A percentile compares a stretch with the other conserved stretches of the same genome.
Conservation (phyloP, 2,113 vertebrate species). For the Clarias gariepinus region DNA sequence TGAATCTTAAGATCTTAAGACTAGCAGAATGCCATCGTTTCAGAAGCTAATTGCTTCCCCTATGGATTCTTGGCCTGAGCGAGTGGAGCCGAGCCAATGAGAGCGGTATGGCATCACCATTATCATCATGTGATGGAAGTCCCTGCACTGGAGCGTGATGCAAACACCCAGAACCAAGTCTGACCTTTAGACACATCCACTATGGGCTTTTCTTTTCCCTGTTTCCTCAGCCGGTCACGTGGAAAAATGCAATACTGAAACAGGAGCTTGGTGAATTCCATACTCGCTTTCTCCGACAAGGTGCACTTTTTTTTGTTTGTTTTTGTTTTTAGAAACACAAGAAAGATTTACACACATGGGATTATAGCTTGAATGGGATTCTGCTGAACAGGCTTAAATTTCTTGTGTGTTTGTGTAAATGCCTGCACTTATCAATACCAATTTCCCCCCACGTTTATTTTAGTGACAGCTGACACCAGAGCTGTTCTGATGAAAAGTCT, state of each 20-base stretch:
- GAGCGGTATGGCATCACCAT: constrained; percentile 42
- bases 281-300: constrained; percentile 31
- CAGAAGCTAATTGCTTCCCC: background rate
- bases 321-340: background rate
- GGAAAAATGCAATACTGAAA: constrained; percentile 63
- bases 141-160: constrained; percentile 55
- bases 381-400: background rate
- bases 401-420: background rate
- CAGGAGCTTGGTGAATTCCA: constrained; percentile 64
- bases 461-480: background rate
- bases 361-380: background rate
- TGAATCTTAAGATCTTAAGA: background rate
- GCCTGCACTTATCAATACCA: background rate
- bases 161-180: constrained; percentile 48
- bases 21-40: constrained; percentile 8
- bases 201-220: constrained; percentile 6
- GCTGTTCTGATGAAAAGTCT: background rate
- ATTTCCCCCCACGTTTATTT: background rate
- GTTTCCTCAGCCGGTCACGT: constrained; percentile 39
- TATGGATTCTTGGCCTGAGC: constrained; percentile 7
- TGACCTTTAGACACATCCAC: constrained; percentile 48
- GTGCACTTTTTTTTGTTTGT: background rate
- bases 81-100: constrained; percentile 6
- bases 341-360: background rate
- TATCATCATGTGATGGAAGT: constrained; percentile 47